Base-by-base conservation (phyloP, 2,888 invertebrate species). In the Ethmia dodecea region DNA sequence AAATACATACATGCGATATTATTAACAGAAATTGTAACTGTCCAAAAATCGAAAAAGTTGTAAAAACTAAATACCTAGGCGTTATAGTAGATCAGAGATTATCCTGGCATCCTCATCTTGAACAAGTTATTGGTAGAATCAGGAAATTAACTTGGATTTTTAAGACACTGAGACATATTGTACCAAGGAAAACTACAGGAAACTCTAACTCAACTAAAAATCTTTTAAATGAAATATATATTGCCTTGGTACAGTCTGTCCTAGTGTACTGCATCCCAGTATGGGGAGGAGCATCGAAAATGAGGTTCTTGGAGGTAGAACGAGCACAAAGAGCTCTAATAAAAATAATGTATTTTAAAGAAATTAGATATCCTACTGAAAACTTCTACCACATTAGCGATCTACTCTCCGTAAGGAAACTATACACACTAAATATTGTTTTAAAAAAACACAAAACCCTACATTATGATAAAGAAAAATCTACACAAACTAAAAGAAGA, bases 121-220 rank as follows among this genome's bases (percentile, higher is more conserved):
- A 40, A 25, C 13, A 25, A 1, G 10, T 39, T 10, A 24, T 8
- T 3, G 11, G 3, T 4, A 31, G 35, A 26, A n/a, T 37, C 3
- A 20, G 40, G 13, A 43, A 43, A 33, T 8, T 43, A 1, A 37
- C n/a, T 3, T 43, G 33, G 30, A 28, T 35, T 10, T 38, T 36
- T 25, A 43, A 43, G 30, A 26, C 14, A 20, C 20, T 44, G 5
- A 33, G 38, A 35, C 29, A 42, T 13, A n/a, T 42, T 6, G 20
- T 31, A 1, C 28, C 33, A 16, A 20, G 28, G 26, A 31, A 11
- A 4, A 6, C 8, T 5, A 5, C 26, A 10, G 26, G 26, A 6
- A 18, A 18, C 3, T 6, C 3, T 3, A 6, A 18, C 6, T 6
- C 24, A 4, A 24, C n/a, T 8, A 24, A 24, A 8, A 24, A 24